A percentile compares a stretch with the other conserved stretches of the same genome.
These are phyloP conservation scores for Hypomecis atomaria DNA, from an alignment of 2,888 invertebrate genomes.

Conservation along the genomic window DNA sequence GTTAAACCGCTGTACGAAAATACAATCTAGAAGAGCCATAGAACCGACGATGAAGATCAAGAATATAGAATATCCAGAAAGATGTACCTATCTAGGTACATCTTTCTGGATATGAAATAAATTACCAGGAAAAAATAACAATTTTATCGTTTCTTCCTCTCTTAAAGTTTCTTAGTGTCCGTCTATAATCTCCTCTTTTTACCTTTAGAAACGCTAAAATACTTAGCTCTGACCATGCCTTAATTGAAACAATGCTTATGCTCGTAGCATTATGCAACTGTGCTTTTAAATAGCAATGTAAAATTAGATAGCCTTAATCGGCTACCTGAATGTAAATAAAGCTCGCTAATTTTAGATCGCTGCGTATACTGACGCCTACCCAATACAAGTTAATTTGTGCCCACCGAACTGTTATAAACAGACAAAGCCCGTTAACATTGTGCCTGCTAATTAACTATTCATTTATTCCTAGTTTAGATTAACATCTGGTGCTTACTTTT, in stretches of 20 bases:
- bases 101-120: too few species aligned
- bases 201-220: not conserved
- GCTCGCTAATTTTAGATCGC: conserved; percentile 31
- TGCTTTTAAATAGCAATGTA: conserved; percentile 35
- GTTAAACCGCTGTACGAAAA: too few species aligned
- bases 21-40: too few species aligned
- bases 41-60: too few species aligned
- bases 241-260: not conserved
- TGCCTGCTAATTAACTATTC: not conserved
- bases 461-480: conserved; percentile 19
- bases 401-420: conserved; percentile 2
- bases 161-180: too few species aligned
- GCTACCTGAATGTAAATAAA: conserved; percentile 28
- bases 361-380: conserved; percentile 14
- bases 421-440: not conserved
- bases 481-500: conserved; percentile 12
- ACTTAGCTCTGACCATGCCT: too few species aligned
- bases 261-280: conserved; percentile 34
- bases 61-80: too few species aligned
- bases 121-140: too few species aligned
- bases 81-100: too few species aligned
- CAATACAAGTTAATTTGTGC: not conserved
- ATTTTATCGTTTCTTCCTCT: too few species aligned
- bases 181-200: not conserved
- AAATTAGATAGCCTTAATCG: conserved; percentile 39